A percentile compares a stretch with the other conserved stretches of the same genome.
These are phyloP conservation scores for Nomada lathburiana DNA, from an alignment of 2,888 invertebrate species.

Conservation along the genomic window DNA sequence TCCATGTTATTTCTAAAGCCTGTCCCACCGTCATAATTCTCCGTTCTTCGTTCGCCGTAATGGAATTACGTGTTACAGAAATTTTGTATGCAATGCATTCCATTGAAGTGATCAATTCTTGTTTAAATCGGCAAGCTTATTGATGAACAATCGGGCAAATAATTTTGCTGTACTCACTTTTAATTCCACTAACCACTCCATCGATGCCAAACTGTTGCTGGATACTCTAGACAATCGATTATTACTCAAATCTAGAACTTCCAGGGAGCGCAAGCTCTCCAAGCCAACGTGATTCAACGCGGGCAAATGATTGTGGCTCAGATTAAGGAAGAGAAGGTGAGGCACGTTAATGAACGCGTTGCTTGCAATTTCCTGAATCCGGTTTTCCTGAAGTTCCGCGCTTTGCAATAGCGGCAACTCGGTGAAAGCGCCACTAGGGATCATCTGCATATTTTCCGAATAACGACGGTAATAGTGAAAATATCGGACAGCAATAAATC, in stretches of 20 bases:
- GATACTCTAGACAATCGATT: constrained; percentile 90
- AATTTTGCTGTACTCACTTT: constrained; percentile 84
- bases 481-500: no score
- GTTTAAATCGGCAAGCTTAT: not conserved
- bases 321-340: constrained; percentile 91
- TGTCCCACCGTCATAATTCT: constrained; percentile 13
- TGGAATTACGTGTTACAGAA: not conserved
- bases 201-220: constrained; percentile 88
- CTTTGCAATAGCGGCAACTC: constrained; percentile 90
- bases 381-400: constrained; percentile 93
- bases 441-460: constrained; percentile 71
- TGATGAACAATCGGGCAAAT: not conserved
- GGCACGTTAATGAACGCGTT: constrained; percentile 92
- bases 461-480: not conserved
- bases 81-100: not conserved
- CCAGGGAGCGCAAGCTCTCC: constrained; percentile 90
- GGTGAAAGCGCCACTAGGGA: constrained; percentile 91
- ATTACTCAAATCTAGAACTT: constrained; percentile 93
- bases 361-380: constrained; percentile 89
- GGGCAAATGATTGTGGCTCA: constrained; percentile 92
- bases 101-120: not conserved
- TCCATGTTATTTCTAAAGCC: constrained; percentile 61
- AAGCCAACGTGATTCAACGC: constrained; percentile 91
- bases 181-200: constrained; percentile 95
- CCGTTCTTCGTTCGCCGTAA: constrained; percentile 8